Percentiles rank a stretch among this genome's conserved stretches.
These are phyloP conservation scores for Tragelaphus eurycerus DNA, from an alignment of 2,797 vertebrate genomes.

Conservation along the genomic window DNA sequence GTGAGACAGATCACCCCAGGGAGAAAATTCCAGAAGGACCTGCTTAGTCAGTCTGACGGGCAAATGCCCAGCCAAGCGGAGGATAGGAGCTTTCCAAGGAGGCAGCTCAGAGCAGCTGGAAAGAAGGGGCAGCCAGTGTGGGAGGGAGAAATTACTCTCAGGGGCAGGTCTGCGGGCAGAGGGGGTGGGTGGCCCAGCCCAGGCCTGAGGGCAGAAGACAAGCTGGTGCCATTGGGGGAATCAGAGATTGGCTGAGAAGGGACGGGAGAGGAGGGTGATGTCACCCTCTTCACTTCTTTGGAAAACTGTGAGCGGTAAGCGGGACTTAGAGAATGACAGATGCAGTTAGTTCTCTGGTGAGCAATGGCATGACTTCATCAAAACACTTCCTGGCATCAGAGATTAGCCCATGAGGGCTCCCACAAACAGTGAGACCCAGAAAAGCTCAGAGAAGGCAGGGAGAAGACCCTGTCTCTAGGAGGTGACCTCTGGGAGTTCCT, in stretches of 20 bases:
- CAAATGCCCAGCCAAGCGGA: neutral
- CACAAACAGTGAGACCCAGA: neutral
- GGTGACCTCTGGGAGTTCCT: neutral
- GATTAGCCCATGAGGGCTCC: neutral
- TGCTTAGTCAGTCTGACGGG: neutral
- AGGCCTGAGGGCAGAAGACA: too few species aligned
- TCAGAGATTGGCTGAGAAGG: neutral
- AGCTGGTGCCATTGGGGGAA: neutral
- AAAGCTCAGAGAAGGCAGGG: neutral
- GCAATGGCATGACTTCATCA: neutral
- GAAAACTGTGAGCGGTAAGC: neutral
- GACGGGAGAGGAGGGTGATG: neutral
- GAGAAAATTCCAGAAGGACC: neutral
- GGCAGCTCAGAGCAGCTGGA: neutral
- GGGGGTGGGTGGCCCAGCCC: neutral
- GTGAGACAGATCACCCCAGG: neutral
- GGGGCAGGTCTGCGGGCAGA: neutral
- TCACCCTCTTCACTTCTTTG: neutral
- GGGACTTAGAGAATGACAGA: neutral
- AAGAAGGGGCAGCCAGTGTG: neutral
- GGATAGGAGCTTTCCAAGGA: neutral
- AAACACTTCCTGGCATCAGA: neutral
- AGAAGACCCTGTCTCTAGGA: neutral
- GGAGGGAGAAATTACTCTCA: neutral
- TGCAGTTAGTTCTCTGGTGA: neutral